A percentile compares a stretch with the other conserved stretches of the same genome.
Evolutionary conservation across 2,888 invertebrate species (phyloP).

Genomic region (Adela reaumurella): DNA sequence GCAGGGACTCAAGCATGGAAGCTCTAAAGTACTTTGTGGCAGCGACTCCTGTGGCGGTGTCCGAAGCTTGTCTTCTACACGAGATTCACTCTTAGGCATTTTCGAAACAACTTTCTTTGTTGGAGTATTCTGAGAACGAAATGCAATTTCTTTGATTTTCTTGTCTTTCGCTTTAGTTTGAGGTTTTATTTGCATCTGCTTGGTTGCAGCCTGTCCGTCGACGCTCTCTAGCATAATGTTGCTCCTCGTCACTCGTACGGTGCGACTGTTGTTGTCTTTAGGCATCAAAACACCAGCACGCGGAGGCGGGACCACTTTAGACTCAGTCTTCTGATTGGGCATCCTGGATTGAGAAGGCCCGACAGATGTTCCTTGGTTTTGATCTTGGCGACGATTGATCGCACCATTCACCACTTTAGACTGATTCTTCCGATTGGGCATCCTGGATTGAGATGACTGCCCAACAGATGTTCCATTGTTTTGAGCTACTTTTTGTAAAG

Average conservation of each 20-base stretch:
- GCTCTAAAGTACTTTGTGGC: no score
- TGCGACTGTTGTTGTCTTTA: neutral
- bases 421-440: no score
- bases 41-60: slow-evolving; percentile 30
- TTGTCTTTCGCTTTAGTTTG: slow-evolving; percentile 18
- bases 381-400: no score
- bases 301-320: no score
- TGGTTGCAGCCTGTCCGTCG: neutral
- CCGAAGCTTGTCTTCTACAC: slow-evolving; percentile 10
- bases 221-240: neutral
- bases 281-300: neutral
- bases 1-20: slow-evolving; percentile 47
- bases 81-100: slow-evolving; percentile 35
- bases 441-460: no score
- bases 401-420: no score
- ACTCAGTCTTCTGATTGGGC: no score
- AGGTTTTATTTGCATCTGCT: neutral
- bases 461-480: no score
- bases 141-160: neutral
- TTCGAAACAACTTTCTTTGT: slow-evolving; percentile 1
- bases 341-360: no score
- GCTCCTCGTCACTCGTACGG: neutral
- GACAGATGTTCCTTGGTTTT: no score
- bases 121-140: neutral
- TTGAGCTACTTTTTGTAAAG: neutral